phyloP scores from a whole-genome alignment of 2,797 vertebrate genomes.

The Tokudaia tokunoshimensis region DNA sequence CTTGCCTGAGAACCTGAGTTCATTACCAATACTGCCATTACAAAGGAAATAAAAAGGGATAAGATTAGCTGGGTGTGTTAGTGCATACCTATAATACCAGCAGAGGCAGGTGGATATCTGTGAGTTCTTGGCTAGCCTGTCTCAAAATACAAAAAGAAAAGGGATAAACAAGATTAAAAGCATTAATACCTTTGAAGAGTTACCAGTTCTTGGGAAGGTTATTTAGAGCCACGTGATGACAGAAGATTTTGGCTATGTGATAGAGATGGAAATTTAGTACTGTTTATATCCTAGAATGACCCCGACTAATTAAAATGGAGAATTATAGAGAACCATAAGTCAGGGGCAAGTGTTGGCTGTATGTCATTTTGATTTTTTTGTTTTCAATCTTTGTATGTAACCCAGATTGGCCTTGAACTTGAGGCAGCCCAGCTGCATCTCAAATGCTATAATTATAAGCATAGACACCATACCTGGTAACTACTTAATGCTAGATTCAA shows the following conservation, averaged over 20 bases:
- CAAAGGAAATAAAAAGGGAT: background rate
- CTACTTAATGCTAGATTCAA: background rate
- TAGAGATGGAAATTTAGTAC: background rate
- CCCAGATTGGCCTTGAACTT: background rate
- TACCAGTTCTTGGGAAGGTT: background rate
- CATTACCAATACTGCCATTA: background rate
- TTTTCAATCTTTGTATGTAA: background rate
- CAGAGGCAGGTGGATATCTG: background rate
- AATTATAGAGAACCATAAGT: background rate
- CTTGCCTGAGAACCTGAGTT: background rate
- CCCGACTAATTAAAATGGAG: background rate
- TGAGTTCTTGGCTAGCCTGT: background rate
- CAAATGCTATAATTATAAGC: background rate
- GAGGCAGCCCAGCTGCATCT: background rate
- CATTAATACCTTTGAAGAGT: slow-evolving; percentile 8
- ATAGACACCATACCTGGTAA: background rate
- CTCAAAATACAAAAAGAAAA: background rate
- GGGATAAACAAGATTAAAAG: background rate
- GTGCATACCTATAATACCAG: background rate
- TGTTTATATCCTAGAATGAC: background rate
- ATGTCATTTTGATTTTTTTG: background rate
- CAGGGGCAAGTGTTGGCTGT: background rate
- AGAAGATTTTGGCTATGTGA: background rate
- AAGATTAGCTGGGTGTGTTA: background rate
- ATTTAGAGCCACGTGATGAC: background rate